Evolutionary conservation across 1,140 invertebrate genomes (phyloP).

Genomic region (Platyscapa corneri): DNA sequence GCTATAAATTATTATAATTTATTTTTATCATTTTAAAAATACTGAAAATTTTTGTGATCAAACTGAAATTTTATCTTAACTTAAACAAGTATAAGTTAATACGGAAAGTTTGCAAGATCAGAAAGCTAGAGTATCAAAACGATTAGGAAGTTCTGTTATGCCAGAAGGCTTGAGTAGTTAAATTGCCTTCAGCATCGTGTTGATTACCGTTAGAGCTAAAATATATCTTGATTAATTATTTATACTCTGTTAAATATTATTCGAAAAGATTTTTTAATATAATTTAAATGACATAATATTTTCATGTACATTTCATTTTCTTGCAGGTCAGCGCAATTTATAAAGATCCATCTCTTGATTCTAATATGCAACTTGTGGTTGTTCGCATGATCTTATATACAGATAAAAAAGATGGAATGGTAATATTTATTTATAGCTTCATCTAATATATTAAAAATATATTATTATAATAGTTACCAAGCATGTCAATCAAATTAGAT

Average conservation of each 20-base stretch:
- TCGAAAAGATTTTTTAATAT: not conserved
- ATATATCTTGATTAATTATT: not conserved
- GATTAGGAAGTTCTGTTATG: constrained; percentile 32
- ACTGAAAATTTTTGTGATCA: too few species aligned
- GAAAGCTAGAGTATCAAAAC: constrained; percentile 18
- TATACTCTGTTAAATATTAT: not conserved
- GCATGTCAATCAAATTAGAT: too few species aligned
- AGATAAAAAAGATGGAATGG: constrained; percentile 76
- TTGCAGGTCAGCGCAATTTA: constrained; percentile 83
- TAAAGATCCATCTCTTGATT: constrained; percentile 80
- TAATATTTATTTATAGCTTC: constrained; percentile 54
- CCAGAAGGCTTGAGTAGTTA: constrained; percentile 7
- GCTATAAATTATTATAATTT: not conserved
- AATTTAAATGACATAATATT: constrained; percentile 7
- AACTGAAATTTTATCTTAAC: not conserved
- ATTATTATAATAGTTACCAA: not conserved
- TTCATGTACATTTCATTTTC: constrained; percentile 5
- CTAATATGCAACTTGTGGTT: constrained; percentile 81
- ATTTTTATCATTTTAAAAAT: too few species aligned
- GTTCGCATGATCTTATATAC: constrained; percentile 79
- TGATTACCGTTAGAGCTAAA: not conserved
- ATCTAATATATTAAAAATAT: not conserved
- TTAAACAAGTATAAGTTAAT: not conserved
- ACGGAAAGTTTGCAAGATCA: not conserved
- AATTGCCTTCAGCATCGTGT: not conserved